These are phyloP conservation scores for Trichonephila clavata DNA, from an alignment of 1,140 invertebrate species.

Conservation along the genomic window DNA sequence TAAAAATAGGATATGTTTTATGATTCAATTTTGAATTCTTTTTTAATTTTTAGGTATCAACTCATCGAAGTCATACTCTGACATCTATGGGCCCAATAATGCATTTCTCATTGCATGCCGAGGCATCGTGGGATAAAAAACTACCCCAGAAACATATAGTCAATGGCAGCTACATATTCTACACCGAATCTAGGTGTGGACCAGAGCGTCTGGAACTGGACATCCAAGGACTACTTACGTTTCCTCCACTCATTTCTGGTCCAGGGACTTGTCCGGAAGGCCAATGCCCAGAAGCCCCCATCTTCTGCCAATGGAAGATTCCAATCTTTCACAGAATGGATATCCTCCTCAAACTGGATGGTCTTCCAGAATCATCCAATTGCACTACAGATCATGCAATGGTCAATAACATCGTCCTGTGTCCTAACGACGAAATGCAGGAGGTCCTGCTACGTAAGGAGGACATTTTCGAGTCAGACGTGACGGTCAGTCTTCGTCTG, in stretches of 20 bases:
- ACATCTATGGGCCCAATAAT: conserved; percentile 70
- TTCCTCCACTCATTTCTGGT: conserved; percentile 53
- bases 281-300: conserved; percentile 50
- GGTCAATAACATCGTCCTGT: conserved; percentile 52
- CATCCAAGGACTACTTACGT: conserved; percentile 73
- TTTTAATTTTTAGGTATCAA: conserved; percentile 33
- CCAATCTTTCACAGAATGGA: conserved; percentile 77
- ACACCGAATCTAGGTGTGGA: conserved; percentile 77
- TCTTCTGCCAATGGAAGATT: conserved; percentile 77
- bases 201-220: conserved; percentile 76
- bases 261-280: conserved; percentile 52
- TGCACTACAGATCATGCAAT: conserved; percentile 71
- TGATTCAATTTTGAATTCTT: too few species aligned
- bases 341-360: conserved; percentile 75
- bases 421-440: conserved; percentile 32
- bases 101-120: conserved; percentile 49
- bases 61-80: conserved; percentile 51
- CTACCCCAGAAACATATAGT: conserved; percentile 66
- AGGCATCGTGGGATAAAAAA: conserved; percentile 68
- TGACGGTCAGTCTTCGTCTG: conserved; percentile 43
- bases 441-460: conserved; percentile 68
- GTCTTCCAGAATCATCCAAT: conserved; percentile 63
- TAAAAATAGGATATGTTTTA: too few species aligned
- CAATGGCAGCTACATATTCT: conserved; percentile 75
- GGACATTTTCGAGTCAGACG: conserved; percentile 58